Conservation (phyloP, 2,888 invertebrate species). For the Malthinus flaveolus region DNA sequence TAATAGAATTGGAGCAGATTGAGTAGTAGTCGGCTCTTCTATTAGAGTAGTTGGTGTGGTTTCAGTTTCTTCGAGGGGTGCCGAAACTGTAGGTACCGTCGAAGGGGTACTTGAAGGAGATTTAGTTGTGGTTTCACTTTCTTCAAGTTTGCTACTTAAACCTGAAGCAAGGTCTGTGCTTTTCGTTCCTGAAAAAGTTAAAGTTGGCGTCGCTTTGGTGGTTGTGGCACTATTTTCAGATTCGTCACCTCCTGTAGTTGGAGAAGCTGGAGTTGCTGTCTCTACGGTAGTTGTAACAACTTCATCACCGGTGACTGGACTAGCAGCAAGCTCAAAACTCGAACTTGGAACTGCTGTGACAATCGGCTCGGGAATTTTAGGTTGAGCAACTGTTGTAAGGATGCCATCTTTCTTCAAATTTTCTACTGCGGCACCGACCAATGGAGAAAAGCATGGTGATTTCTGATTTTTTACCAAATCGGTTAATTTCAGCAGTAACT, state of each 20-base stretch:
- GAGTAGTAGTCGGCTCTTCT: too few relatives aligned
- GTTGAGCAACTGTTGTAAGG: too few relatives aligned
- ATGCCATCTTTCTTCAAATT: too few relatives aligned
- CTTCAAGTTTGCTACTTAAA: background rate
- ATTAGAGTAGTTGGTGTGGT: background rate
- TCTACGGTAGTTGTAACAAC: background rate
- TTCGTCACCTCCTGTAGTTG: background rate
- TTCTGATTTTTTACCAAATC: slow-evolving; percentile 15
- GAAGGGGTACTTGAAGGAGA: background rate
- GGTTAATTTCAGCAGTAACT: slow-evolving; percentile 6
- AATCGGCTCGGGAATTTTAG: too few relatives aligned
- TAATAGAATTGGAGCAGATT: too few relatives aligned
- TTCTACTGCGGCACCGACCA: too few relatives aligned
- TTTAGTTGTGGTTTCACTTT: background rate
- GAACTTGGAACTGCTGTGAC: background rate
- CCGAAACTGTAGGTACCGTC: background rate
- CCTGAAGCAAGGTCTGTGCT: background rate
- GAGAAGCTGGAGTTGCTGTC: background rate
- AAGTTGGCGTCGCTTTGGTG: background rate
- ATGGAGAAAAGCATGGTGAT: background rate
- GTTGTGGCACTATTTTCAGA: background rate
- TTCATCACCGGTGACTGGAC: too few relatives aligned
- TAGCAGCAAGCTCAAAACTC: too few relatives aligned
- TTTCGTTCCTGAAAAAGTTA: background rate
- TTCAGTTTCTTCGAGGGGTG: background rate